phyloP scores from a whole-genome alignment of 2,797 vertebrate species.

The Falco berigora region DNA sequence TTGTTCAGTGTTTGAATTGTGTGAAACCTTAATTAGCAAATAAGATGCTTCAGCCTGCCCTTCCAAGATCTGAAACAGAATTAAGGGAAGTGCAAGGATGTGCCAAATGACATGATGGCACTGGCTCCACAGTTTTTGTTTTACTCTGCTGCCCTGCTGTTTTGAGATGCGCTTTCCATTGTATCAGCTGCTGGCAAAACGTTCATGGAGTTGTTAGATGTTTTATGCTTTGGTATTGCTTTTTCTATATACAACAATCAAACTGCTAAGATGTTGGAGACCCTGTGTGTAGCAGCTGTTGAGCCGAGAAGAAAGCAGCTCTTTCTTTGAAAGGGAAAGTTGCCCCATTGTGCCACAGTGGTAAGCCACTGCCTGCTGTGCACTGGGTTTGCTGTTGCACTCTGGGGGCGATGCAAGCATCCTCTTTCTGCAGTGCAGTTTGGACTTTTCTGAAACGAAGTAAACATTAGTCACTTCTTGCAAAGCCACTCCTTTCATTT shows the following conservation, averaged over 20 bases:
- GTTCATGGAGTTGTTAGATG: not conserved
- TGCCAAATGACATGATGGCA: not conserved
- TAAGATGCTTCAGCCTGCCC: slow-evolving; percentile 1
- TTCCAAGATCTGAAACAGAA: not conserved
- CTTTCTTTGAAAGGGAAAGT: not conserved
- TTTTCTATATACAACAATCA: not conserved
- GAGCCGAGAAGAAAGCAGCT: not conserved
- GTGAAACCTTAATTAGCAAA: slow-evolving; percentile 39
- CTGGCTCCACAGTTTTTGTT: not conserved
- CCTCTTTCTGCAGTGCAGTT: not conserved
- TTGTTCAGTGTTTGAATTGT: not conserved
- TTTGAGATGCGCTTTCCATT: not conserved
- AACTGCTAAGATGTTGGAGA: not conserved
- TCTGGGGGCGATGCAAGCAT: not conserved
- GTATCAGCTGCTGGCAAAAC: slow-evolving; percentile 27
- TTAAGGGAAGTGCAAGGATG: not conserved
- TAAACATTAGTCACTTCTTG: not conserved
- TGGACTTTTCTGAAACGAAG: not conserved
- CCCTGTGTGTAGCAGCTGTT: slow-evolving; percentile 19
- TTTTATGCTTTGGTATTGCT: not conserved
- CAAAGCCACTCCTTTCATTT: slow-evolving; percentile 10
- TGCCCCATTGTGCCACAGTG: not conserved
- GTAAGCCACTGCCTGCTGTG: not conserved
- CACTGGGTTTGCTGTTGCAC: not conserved
- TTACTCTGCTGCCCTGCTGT: not conserved